Evolutionary conservation across 1,140 invertebrate genomes (phyloP), one percentile per base, ranked within the genome.

Genomic region (Gryllus bimaculatus): DNA sequence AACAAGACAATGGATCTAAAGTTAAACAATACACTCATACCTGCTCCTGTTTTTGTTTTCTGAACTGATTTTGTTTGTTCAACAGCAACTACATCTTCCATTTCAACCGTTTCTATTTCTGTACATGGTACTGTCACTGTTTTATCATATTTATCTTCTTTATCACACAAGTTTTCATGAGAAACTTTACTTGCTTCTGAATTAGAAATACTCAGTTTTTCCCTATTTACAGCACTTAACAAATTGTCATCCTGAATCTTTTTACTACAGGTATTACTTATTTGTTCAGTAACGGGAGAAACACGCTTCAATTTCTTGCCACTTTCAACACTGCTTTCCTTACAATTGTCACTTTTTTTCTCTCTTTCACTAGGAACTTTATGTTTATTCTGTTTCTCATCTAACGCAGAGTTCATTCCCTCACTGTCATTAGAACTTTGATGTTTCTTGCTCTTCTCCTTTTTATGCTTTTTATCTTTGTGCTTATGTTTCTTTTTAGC

Each of bases 381-480:
- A 20, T 75, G 73, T 48, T 75, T 79, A 15, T 39, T 39, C 26
- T n/a, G 13, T 15, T 48, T 39, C 7, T 20, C 48, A 74, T 21
- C 12, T 7, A 21, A 47, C 48, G 75, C 74, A 74, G 21, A 13
- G 21, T 47, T 74, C 78, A 75, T 15, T 74, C 47, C 6, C n/a
- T 5, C 47, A 74, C 79, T 82, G 81, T 18, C 54, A 13, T 18
- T 10, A 18, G 54, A 66, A 66, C 54, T 66, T 66, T 66, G 10
- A 66, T 66, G 54, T 66, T 66, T 66, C 54, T 66, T 82, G 47
- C 73, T 82, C 80, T 87, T 89, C 78, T 87, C 89, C 82, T 89
- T 91, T 82, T 89, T 90, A 78, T 87, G 86, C 82, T 88, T 90
- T 83, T 90, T 87, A 47, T 90, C 78, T 66, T 87, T 79, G 78